Evolutionary conservation across 2,113 vertebrate genomes (phyloP).

Genomic region (Gopherus evgoodei): DNA sequence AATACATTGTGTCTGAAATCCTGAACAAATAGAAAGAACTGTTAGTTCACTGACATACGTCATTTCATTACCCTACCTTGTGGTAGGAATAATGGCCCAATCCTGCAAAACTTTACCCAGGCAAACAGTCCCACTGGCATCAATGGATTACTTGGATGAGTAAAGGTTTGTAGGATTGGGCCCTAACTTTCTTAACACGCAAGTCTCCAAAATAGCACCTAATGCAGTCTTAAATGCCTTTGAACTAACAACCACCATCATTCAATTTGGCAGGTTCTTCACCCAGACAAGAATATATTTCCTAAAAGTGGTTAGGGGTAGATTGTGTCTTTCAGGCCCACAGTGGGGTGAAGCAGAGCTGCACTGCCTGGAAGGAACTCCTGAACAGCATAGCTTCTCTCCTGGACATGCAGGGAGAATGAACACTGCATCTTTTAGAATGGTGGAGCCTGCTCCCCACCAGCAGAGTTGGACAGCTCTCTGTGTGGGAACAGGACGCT

Average conservation of each 20-base stretch:
- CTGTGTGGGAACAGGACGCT: not conserved
- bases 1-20: not conserved
- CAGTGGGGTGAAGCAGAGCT: not conserved
- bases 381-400: not conserved
- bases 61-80: not conserved
- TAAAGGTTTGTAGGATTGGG: rapidly evolving
- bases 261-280: not conserved
- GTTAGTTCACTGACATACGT: not conserved
- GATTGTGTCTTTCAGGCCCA: not conserved
- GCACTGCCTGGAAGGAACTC: not conserved
- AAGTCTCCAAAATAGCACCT: not conserved
- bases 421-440: not conserved
- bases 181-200: not conserved
- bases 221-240: not conserved
- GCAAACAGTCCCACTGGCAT: not conserved
- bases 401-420: not conserved
- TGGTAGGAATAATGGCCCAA: not conserved
- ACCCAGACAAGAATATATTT: not conserved
- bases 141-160: not conserved
- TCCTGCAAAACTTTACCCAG: not conserved
- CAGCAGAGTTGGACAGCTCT: not conserved
- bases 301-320: not conserved
- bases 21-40: not conserved
- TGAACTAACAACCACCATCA: not conserved
- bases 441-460: not conserved